A percentile compares a stretch with the other conserved stretches of the same genome.
These are phyloP conservation scores for Cephus nigrinus DNA, from an alignment of 2,888 invertebrate species.

Conservation along the genomic window DNA sequence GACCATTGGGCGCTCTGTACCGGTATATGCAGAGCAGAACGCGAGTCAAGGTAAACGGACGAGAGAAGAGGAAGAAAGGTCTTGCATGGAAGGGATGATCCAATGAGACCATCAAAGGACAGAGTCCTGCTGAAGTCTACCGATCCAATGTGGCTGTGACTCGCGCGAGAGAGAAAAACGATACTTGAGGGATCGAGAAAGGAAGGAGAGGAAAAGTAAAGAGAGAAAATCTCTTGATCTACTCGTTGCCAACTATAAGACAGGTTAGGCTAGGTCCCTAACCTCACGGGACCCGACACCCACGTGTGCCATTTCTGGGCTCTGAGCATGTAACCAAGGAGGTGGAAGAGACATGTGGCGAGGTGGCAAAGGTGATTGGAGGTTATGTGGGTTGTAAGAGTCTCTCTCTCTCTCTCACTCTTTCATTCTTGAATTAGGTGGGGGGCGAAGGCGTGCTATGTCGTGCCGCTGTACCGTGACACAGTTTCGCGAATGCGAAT, in stretches of 20 bases:
- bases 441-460: constrained; percentile 24
- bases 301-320: constrained; percentile 3
- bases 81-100: no score
- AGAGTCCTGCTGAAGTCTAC: no score
- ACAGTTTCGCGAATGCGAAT: constrained; percentile 46
- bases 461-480: constrained; percentile 41
- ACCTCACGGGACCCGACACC: not conserved
- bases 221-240: not conserved
- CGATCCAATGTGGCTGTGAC: no score
- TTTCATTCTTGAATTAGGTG: constrained; percentile 19
- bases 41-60: constrained; percentile 72
- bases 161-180: no score
- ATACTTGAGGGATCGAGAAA: not conserved
- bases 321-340: not conserved
- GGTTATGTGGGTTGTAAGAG: constrained; percentile 22
- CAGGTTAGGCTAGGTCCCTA: no score
- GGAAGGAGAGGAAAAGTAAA: not conserved
- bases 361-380: no score
- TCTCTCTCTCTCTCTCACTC: constrained; percentile 12
- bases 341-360: no score
- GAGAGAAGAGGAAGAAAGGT: no score
- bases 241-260: no score
- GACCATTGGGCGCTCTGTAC: constrained; percentile 75
- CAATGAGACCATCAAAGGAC: no score
- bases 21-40: constrained; percentile 72